These are phyloP conservation scores for Parauchenoglanis ngamensis DNA, from an alignment of 2,797 vertebrate genomes.

Conservation along the genomic window DNA sequence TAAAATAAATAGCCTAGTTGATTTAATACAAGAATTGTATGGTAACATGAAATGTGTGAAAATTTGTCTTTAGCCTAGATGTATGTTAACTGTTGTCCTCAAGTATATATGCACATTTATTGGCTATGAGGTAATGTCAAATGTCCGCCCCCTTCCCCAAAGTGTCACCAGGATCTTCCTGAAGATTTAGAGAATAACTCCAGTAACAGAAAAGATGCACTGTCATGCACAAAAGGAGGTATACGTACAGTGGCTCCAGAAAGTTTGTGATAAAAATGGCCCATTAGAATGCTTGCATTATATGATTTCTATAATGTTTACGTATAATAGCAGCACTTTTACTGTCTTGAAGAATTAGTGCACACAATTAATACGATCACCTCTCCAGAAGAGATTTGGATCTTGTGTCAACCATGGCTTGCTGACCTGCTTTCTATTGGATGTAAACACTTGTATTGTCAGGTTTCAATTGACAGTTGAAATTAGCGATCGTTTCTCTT, in stretches of 20 bases:
- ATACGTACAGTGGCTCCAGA: too few relatives aligned
- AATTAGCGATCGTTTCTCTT: background rate
- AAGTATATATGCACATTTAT: background rate
- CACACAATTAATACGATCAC: background rate
- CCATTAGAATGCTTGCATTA: background rate
- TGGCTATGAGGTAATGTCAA: background rate
- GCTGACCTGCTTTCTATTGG: background rate
- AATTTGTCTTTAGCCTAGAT: too few relatives aligned
- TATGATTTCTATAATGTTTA: background rate
- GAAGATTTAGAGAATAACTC: background rate
- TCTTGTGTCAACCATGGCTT: background rate
- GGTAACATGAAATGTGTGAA: too few relatives aligned
- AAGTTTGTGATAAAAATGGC: background rate
- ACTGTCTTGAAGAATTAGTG: background rate
- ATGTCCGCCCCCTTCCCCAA: too few relatives aligned
- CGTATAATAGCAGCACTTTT: background rate
- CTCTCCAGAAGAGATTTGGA: background rate
- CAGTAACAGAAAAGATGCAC: background rate
- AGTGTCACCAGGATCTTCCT: too few relatives aligned
- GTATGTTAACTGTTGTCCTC: too few relatives aligned
- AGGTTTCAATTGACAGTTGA: background rate
- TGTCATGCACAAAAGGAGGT: background rate
- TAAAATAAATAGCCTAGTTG: background rate
- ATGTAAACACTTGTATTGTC: background rate
- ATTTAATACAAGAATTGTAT: background rate